Conservation (phyloP, 2,113 vertebrate genomes). For the Alces alces region DNA sequence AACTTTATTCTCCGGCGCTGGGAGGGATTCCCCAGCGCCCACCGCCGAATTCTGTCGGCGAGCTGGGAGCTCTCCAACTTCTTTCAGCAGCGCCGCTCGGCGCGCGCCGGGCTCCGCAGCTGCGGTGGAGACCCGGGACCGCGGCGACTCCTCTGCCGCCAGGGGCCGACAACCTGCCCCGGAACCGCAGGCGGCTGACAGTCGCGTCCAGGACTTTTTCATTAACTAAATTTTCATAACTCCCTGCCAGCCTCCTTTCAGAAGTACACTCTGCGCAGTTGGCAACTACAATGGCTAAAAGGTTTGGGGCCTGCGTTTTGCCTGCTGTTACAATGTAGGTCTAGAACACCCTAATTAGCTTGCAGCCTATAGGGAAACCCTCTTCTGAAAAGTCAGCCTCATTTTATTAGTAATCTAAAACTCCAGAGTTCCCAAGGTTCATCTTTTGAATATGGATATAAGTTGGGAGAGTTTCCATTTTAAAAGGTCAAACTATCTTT, state of each 20-base stretch:
- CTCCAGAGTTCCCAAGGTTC: not conserved
- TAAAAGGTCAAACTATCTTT: constrained; percentile 43
- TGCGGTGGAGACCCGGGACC: not conserved
- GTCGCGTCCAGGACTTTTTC: not conserved
- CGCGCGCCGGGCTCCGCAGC: not conserved
- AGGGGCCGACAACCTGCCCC: constrained; percentile 10
- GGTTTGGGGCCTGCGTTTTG: not conserved
- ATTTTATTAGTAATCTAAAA: constrained; percentile 24
- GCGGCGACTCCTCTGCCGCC: not conserved
- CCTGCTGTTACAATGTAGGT: not conserved
- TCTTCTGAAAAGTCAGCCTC: constrained; percentile 41
- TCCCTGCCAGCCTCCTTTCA: not conserved
- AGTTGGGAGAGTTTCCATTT: constrained; percentile 26
- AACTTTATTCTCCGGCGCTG: constrained; percentile 48
- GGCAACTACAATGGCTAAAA: not conserved
- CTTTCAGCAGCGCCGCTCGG: constrained; percentile 49
- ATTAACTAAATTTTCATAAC: not conserved
- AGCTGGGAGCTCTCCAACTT: constrained; percentile 72
- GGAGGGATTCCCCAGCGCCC: constrained; percentile 22
- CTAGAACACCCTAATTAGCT: constrained; percentile 24
- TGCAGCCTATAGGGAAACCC: constrained; percentile 2
- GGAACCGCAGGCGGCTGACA: not conserved
- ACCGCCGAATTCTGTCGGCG: not conserved
- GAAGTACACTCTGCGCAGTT: not conserved
- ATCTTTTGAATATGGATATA: not conserved